Conservation (phyloP, 2,113 vertebrate genomes). For the Corythornis madagascariensis region DNA sequence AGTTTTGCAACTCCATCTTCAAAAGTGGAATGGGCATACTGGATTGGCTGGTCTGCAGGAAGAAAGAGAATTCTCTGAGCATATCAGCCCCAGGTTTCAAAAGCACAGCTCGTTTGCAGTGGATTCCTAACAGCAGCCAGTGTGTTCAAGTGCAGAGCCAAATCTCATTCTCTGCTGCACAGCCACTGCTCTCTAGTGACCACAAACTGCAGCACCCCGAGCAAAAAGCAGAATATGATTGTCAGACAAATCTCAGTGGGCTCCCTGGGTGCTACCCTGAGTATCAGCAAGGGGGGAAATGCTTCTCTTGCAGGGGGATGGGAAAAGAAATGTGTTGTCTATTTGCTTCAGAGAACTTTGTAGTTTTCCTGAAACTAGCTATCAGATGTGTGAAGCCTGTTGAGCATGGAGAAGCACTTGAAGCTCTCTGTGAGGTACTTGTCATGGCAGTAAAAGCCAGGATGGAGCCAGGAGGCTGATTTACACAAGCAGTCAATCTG, state of each 20-base stretch:
- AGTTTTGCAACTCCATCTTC: conserved; percentile 77
- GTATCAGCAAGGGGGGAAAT: neutral
- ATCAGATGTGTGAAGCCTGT: too few relatives aligned
- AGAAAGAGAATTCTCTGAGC: neutral
- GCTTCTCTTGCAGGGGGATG: neutral
- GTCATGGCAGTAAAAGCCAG: too few relatives aligned
- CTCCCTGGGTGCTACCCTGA: neutral
- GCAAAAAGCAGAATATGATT: neutral
- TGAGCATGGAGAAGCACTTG: too few relatives aligned
- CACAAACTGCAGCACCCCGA: neutral
- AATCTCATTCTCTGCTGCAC: neutral
- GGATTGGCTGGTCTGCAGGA: conserved; percentile 80
- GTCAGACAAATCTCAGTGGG: neutral
- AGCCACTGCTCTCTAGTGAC: conserved; percentile 2
- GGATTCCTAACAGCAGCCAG: neutral
- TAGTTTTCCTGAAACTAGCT: too few relatives aligned
- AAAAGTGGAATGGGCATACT: conserved; percentile 77
- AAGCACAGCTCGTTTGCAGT: neutral
- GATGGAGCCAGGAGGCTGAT: neutral
- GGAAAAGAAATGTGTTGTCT: too few relatives aligned
- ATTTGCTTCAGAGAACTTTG: too few relatives aligned
- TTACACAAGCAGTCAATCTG: neutral
- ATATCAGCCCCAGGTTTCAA: neutral
- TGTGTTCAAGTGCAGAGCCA: neutral
- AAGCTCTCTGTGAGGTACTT: too few relatives aligned